Evolutionary conservation across 1,140 invertebrate species (phyloP), one percentile per base, ranked within the genome.

Genomic region (Dendrolimus punctatus): DNA sequence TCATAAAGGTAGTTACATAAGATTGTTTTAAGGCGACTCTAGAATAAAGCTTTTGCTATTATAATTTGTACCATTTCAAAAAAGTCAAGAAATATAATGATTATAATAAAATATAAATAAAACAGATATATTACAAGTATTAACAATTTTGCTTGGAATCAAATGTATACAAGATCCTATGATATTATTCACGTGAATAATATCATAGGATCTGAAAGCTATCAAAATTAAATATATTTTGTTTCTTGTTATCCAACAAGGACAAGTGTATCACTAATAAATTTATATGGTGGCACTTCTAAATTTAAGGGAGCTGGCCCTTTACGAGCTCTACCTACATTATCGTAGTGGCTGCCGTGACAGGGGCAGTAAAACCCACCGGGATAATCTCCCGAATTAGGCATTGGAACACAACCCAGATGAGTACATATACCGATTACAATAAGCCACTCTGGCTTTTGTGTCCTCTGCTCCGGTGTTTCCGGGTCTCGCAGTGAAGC

Each of bases 301-400:
- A 97, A 82, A 78, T 97, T 97, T 0, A 91, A 82, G 39, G 95
- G 94, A 39, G 96, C 95, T 23, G 96, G 95, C 10, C 96, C 96
- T 88, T 95, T 96, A 8, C 95, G 90, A 61, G 95, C 92, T 59
- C 95, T 88, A 4, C 95, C 96, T 41, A 95, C 91, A 9, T 91
- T 92, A 77, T 97, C 96, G 73, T 95, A 98, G 80, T 98, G 95
- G 55, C 95, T 97, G 37, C 95, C 95, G 69, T 98, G 96, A 77
- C 96, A 98, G 0, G 96, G 96, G 74, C 96, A 98, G 74, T 95
- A 97, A 71, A 95, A 97, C 9, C 96, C 95, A 6, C 82, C 82
- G 3, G 90, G 90, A 68, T 87, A 90, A 70, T 90, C 95, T 45
- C 95, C 94, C 49, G 93, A 90, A 74, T 95, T 92, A 5, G 94